Evolutionary conservation across 2,113 vertebrate species (phyloP), one percentile per base, ranked within the genome.

Genomic region (Hyla sarda): DNA sequence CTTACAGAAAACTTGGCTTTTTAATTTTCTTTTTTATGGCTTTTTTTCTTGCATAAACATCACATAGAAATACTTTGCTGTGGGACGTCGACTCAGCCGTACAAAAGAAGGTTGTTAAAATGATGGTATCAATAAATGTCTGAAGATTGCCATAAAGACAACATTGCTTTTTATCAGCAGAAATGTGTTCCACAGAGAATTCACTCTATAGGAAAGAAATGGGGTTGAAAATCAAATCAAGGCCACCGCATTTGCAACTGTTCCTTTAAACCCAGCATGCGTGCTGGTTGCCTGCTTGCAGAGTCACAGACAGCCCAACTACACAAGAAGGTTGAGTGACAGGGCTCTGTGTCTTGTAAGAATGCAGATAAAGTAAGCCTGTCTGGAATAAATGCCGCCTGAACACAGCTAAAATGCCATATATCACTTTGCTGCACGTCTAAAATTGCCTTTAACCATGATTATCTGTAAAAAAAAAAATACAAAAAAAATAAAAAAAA

Each of bases 261-360:
- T 62, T 50, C 37, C 77, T 87, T 87, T 87, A 87, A 87, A 87
- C 85, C 52, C 85, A 87, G 85, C 85, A 60, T 81, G 85, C 19
- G 2, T 45, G 78, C 78, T 62, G 52, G 50, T 80, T 56, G 67
- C 41, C 76, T 58, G 85, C 69, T 60, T 62, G 73, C 37, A 50
- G 56, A 65, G 47, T 82, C 34, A 28, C 60, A 80, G 48, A 80
- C 84, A 58, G 30, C 65, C 65, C 48, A 80, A 80, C 67, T 82
- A 87, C 78, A 82, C 69, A 87, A 71, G 52, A 73, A 48, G 67
- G 77, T 47, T 82, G 78, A 87, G 78, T 82, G 85, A 80, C 85
- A 81, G 50, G 78, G 41, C 54, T 81, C 67, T 60, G 84, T 74
- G 78, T 50, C 77, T 79, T 82, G 85, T 48, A 62, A 54, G 45